phyloP scores from a whole-genome alignment of 1,140 invertebrate genomes.

The Drosophila biarmipes region DNA sequence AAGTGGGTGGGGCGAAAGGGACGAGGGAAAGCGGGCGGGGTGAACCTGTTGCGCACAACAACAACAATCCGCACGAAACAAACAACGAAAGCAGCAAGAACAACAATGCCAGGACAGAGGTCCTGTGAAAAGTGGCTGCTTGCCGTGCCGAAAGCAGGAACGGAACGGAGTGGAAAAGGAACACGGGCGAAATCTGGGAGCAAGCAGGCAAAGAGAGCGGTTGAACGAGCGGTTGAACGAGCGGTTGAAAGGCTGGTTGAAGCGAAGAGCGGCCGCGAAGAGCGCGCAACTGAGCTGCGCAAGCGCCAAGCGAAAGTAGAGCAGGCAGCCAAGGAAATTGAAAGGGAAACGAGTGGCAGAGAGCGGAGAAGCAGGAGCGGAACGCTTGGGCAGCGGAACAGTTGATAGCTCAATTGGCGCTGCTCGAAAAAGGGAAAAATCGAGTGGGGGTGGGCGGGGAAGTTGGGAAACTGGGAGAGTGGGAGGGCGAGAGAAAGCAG shows the following conservation, averaged over 20 bases:
- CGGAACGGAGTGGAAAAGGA: constrained; percentile 21
- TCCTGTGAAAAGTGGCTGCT: constrained; percentile 16
- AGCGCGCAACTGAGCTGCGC: constrained; percentile 32
- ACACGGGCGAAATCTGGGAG: constrained; percentile 7
- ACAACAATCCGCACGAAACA: constrained; percentile 44
- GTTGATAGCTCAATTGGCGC: constrained; percentile 69
- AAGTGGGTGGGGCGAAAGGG: constrained; percentile 2
- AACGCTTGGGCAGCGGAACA: constrained; percentile 37
- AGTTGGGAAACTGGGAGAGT: not conserved
- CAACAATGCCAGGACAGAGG: constrained; percentile 27
- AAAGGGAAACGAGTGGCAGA: constrained; percentile 22
- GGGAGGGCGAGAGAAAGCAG: constrained; percentile 13
- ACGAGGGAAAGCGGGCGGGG: constrained; percentile 11
- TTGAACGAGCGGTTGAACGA: constrained; percentile 53
- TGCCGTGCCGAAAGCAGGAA: constrained; percentile 15
- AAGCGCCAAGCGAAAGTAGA: constrained; percentile 33
- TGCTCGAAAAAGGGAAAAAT: not conserved
- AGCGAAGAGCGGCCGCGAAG: constrained; percentile 28
- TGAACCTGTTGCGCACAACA: constrained; percentile 75
- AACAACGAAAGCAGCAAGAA: constrained; percentile 45
- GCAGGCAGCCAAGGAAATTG: constrained; percentile 20
- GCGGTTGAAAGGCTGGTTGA: constrained; percentile 37
- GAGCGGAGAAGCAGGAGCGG: constrained; percentile 14
- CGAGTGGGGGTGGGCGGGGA: constrained; percentile 20
- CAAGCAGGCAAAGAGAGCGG: constrained; percentile 16